These are phyloP conservation scores for Itoplectis maculator DNA, from an alignment of 2,888 invertebrate species.

Conservation along the genomic window DNA sequence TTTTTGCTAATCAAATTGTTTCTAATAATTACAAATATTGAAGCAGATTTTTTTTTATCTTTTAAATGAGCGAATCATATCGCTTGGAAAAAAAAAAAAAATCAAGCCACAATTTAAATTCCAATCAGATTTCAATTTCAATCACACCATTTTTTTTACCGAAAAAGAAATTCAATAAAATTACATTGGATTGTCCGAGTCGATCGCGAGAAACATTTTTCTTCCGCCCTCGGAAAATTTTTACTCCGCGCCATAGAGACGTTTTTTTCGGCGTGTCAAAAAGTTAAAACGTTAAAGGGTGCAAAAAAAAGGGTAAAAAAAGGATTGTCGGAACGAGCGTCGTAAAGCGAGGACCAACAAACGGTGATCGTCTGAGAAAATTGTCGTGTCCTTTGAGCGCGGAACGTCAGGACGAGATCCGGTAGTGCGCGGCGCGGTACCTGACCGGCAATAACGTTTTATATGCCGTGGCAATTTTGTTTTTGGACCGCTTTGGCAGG, in stretches of 20 bases:
- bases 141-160: too few species aligned
- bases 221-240: background rate
- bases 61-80: too few species aligned
- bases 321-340: constrained; percentile 26
- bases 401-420: constrained; percentile 1
- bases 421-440: background rate
- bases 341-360: constrained; percentile 48
- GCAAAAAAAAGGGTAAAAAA: constrained; percentile 35
- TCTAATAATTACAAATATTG: too few species aligned
- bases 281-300: constrained; percentile 42
- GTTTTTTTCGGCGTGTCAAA: constrained; percentile 31
- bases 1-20: too few species aligned
- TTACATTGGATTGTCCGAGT: background rate
- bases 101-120: too few species aligned
- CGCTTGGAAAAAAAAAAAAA: too few species aligned
- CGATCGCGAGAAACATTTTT: constrained; percentile 2
- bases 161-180: constrained; percentile 11
- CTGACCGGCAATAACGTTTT: constrained; percentile 66
- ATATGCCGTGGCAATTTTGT: constrained; percentile 63
- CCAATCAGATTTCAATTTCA: too few species aligned
- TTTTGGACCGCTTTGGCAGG: constrained; percentile 62
- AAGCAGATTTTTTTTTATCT: too few species aligned
- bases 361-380: constrained; percentile 50
- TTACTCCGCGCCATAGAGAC: background rate
- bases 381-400: constrained; percentile 45